Percentiles rank a stretch among this genome's conserved stretches.
Conservation (phyloP, 2,888 invertebrate genomes). For the Silvanus unidentatus region DNA sequence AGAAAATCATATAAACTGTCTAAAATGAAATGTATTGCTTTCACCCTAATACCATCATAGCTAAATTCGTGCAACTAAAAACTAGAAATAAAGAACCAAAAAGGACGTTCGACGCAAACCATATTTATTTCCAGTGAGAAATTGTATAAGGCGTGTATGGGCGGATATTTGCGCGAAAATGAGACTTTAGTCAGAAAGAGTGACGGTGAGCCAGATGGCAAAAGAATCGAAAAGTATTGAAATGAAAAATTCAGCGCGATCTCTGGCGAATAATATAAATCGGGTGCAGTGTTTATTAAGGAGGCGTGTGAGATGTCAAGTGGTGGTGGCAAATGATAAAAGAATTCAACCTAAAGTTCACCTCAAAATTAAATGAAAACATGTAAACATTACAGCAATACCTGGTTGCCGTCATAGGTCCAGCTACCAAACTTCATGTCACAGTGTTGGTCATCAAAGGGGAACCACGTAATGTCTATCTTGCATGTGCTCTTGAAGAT, state of each 20-base stretch:
- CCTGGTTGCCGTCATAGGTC: slow-evolving; percentile 98
- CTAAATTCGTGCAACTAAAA: no score
- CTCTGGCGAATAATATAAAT: background rate
- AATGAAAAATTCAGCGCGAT: no score
- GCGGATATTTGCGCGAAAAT: slow-evolving; percentile 2
- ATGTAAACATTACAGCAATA: slow-evolving; percentile 49
- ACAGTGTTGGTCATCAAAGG: slow-evolving; percentile 99
- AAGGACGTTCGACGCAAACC: slow-evolving; percentile 19
- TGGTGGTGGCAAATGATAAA: slow-evolving; percentile 23
- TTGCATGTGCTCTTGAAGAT: slow-evolving; percentile 99
- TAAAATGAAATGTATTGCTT: no score
- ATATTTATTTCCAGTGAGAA: no score
- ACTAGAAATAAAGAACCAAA: no score
- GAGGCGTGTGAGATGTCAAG: slow-evolving; percentile 19
- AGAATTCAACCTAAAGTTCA: no score
- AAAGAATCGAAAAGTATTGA: no score
- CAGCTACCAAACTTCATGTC: slow-evolving; percentile 99
- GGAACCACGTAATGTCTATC: slow-evolving; percentile 99
- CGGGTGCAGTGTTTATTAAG: slow-evolving; percentile 22
- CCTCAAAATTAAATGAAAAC: slow-evolving; percentile 19
- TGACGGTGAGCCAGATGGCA: slow-evolving; percentile 17
- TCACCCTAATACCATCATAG: no score
- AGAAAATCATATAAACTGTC: no score
- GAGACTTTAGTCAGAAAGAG: no score
- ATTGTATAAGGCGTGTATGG: slow-evolving; percentile 9